Evolutionary conservation across 2,113 vertebrate genomes (phyloP).

Genomic region (Pseudorhombus dupliciocellatus): DNA sequence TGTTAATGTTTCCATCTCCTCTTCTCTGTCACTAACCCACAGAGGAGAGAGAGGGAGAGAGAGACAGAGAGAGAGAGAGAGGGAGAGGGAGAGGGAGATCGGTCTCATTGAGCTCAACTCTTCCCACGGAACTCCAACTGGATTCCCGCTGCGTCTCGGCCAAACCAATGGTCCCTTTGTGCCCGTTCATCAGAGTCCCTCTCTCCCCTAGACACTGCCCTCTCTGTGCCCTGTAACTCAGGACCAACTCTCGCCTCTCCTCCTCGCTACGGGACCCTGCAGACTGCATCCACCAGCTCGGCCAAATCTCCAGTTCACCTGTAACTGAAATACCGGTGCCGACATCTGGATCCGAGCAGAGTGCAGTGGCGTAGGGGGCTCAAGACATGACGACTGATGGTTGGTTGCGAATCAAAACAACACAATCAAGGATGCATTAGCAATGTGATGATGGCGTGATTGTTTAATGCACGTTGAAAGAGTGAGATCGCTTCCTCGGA

Average conservation of each 20-base stretch:
- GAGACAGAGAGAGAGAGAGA: slow-evolving; percentile 29
- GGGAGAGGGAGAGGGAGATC: slow-evolving; percentile 38
- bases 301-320: slow-evolving; percentile 5
- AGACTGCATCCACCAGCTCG: slow-evolving; percentile 8
- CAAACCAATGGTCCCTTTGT: slow-evolving; percentile 73
- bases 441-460: not conserved
- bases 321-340: too few species aligned
- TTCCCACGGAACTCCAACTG: slow-evolving; percentile 69
- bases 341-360: too few species aligned
- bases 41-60: slow-evolving; percentile 39
- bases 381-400: too few species aligned
- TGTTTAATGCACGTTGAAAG: not conserved
- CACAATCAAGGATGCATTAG: not conserved
- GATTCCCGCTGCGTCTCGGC: slow-evolving; percentile 62
- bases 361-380: too few species aligned
- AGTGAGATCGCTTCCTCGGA: too few species aligned
- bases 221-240: slow-evolving; percentile 63
- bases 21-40: slow-evolving; percentile 34
- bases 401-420: too few species aligned
- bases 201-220: slow-evolving; percentile 63
- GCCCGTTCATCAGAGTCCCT: slow-evolving; percentile 56
- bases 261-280: slow-evolving; percentile 2
- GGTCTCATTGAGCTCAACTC: slow-evolving; percentile 55
- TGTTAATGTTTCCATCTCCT: slow-evolving; percentile 45
- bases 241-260: slow-evolving; percentile 32